phyloP scores from a whole-genome alignment of 2,113 vertebrate species.

The Fukomys damarensis region DNA sequence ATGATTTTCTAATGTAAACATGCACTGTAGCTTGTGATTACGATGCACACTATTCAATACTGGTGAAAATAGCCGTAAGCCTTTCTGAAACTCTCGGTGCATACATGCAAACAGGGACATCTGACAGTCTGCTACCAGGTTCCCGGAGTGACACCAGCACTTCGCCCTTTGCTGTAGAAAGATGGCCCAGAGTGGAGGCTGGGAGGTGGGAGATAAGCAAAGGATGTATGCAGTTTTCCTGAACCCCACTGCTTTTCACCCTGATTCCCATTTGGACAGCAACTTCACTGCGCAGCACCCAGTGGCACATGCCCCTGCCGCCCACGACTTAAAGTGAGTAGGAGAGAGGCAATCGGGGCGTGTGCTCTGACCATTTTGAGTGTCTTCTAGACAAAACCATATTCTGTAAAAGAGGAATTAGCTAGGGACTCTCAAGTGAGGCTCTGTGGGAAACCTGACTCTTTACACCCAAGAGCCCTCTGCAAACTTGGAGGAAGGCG shows the following conservation, averaged over 20 bases:
- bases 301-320: neutral
- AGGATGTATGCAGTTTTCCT: no score
- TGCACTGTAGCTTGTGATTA: neutral
- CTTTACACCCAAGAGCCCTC: neutral
- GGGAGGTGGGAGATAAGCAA: neutral
- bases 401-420: neutral
- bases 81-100: neutral
- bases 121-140: no score
- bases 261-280: neutral
- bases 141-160: neutral
- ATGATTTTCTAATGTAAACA: neutral
- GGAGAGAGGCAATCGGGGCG: neutral
- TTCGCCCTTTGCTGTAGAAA: neutral
- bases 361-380: neutral
- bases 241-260: neutral
- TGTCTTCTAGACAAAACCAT: neutral
- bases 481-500: no score
- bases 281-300: neutral
- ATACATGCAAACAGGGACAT: neutral
- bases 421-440: neutral
- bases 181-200: neutral
- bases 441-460: neutral
- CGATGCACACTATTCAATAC: neutral
- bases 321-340: no score
- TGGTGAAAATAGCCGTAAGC: neutral